Percentiles rank a stretch among this genome's conserved stretches.
These are phyloP conservation scores for Chloroclystis v-ata DNA, from an alignment of 2,888 invertebrate species.

Conservation along the genomic window DNA sequence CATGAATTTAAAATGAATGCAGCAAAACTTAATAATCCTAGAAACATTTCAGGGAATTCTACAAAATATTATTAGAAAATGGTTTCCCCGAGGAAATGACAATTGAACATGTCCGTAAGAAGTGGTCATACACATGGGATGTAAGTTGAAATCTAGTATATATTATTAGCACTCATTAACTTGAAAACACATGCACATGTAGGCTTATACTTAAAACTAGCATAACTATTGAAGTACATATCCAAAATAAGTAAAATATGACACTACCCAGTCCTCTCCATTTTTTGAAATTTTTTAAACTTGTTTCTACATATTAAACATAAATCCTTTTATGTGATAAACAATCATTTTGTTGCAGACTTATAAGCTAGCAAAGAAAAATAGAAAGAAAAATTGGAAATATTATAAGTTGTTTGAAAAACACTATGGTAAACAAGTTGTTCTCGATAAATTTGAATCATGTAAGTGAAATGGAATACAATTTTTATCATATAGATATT, in stretches of 20 bases:
- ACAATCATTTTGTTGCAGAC: conserved; percentile 42
- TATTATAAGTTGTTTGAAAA: conserved; percentile 69
- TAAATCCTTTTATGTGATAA: background rate
- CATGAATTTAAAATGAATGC: no score
- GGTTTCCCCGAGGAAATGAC: conserved; percentile 69
- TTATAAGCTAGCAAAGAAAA: conserved; percentile 64
- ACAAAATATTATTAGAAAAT: conserved; percentile 58
- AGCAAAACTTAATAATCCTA: no score
- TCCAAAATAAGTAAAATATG: no score
- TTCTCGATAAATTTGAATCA: conserved; percentile 67
- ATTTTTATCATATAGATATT: background rate
- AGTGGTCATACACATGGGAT: conserved; percentile 71
- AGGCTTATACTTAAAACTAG: no score
- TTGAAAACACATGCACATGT: no score
- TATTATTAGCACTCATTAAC: no score
- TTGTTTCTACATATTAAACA: no score
- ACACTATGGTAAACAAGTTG: conserved; percentile 57
- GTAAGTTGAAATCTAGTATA: conserved; percentile 43
- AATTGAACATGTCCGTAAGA: conserved; percentile 64
- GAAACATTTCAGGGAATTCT: conserved; percentile 60
- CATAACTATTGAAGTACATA: no score
- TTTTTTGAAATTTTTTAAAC: no score
- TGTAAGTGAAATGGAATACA: conserved; percentile 46
- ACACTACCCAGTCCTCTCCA: no score
- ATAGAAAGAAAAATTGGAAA: conserved; percentile 62